Evolutionary conservation across 2,888 invertebrate genomes (phyloP).

Genomic region (Apocheima hispidaria): DNA sequence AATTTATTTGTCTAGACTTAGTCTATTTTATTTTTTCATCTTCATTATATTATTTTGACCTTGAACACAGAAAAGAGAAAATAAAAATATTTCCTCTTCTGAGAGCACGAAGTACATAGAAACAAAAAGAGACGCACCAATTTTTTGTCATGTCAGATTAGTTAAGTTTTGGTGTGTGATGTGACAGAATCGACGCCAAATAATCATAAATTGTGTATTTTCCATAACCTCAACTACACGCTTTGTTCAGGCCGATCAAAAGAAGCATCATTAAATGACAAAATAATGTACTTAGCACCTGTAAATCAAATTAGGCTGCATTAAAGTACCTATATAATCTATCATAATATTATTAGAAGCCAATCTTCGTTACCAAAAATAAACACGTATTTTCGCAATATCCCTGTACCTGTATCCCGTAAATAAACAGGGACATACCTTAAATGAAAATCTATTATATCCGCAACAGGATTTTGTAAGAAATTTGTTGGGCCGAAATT

Average conservation of each 20-base stretch:
- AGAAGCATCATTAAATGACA: neutral
- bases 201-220: neutral
- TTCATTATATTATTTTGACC: no score
- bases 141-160: no score
- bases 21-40: no score
- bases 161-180: no score
- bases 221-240: neutral
- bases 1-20: no score
- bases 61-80: no score
- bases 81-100: no score
- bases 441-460: conserved; percentile 76
- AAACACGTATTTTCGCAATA: conserved; percentile 40
- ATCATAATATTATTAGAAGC: conserved; percentile 24
- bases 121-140: no score
- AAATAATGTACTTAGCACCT: no score
- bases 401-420: conserved; percentile 43
- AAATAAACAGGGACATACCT: conserved; percentile 61
- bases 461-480: conserved; percentile 66
- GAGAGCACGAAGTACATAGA: no score
- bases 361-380: conserved; percentile 37
- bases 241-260: neutral
- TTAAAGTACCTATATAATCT: neutral
- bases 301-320: neutral
- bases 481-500: conserved; percentile 68
- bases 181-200: no score